phyloP scores from a whole-genome alignment of 2,888 invertebrate genomes.

The Lepas anatifera region DNA sequence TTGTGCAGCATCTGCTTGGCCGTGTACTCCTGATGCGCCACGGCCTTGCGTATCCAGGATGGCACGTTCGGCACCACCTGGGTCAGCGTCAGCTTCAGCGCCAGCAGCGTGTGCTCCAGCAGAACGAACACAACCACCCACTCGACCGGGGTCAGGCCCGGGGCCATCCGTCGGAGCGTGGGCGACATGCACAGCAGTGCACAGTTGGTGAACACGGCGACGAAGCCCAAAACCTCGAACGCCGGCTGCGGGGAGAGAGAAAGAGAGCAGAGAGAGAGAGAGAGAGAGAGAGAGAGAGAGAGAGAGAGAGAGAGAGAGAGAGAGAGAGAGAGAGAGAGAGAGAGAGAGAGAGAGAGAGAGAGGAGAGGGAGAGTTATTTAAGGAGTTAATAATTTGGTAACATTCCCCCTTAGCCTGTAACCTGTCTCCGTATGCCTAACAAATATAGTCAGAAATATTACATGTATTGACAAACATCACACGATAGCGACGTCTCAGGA shows the following conservation, averaged over 20 bases:
- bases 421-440: no score
- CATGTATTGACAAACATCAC: no score
- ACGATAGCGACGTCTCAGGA: no score
- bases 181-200: slow-evolving; percentile 56
- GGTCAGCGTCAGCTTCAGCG: slow-evolving; percentile 19
- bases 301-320: no score
- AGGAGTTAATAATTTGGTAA: no score
- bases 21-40: slow-evolving; percentile 22
- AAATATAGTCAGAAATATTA: no score
- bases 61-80: slow-evolving; percentile 23
- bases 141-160: slow-evolving; percentile 36
- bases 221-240: slow-evolving; percentile 51
- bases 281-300: no score
- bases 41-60: slow-evolving; percentile 22
- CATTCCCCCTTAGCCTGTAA: no score
- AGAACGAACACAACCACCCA: slow-evolving; percentile 49
- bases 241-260: slow-evolving; percentile 37
- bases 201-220: slow-evolving; percentile 61
- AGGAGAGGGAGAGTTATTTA: no score
- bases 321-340: no score
- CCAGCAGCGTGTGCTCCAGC: slow-evolving; percentile 22
- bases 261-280: no score
- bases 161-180: slow-evolving; percentile 41
- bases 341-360: no score
- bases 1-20: slow-evolving; percentile 22